Evolutionary conservation across 2,888 invertebrate genomes (phyloP).

Genomic region (Ptychoptera albimana): DNA sequence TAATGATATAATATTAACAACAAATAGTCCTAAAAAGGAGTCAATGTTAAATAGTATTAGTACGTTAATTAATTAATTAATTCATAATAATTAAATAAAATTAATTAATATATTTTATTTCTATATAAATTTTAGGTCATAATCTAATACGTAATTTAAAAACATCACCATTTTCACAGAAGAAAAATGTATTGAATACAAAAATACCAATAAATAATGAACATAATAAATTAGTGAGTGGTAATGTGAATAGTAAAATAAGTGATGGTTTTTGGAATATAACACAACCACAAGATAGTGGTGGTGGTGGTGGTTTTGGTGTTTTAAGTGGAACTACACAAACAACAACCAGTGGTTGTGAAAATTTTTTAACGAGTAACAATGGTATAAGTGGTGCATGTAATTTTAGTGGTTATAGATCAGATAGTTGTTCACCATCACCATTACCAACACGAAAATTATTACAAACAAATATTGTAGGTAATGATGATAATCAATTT

Average conservation of each 20-base stretch:
- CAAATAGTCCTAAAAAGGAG: slow-evolving; percentile 22
- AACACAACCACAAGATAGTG: slow-evolving; percentile 16
- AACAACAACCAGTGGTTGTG: slow-evolving; percentile 9
- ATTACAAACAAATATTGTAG: slow-evolving; percentile 16
- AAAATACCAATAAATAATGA: not conserved
- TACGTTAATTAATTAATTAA: slow-evolving; percentile 10
- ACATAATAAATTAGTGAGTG: not conserved
- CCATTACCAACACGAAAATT: slow-evolving; percentile 15
- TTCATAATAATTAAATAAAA: slow-evolving; percentile 1
- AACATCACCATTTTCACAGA: slow-evolving; percentile 12
- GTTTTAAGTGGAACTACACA: slow-evolving; percentile 10
- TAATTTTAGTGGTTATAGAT: slow-evolving; percentile 1
- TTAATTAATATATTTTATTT: not conserved
- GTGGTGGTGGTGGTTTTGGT: slow-evolving; percentile 12
- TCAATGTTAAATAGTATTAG: slow-evolving; percentile 28
- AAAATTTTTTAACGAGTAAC: not conserved
- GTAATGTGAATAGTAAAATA: not conserved
- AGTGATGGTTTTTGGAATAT: slow-evolving; percentile 13
- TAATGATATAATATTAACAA: slow-evolving; percentile 12
- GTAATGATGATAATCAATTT: slow-evolving; percentile 15
- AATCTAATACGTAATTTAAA: slow-evolving; percentile 25
- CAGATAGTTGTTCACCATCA: slow-evolving; percentile 9
- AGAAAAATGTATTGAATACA: not conserved
- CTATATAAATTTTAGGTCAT: slow-evolving; percentile 18
- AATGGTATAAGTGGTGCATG: slow-evolving; percentile 1